These are phyloP conservation scores for Tuta absoluta DNA, from an alignment of 2,888 invertebrate genomes.

Conservation along the genomic window DNA sequence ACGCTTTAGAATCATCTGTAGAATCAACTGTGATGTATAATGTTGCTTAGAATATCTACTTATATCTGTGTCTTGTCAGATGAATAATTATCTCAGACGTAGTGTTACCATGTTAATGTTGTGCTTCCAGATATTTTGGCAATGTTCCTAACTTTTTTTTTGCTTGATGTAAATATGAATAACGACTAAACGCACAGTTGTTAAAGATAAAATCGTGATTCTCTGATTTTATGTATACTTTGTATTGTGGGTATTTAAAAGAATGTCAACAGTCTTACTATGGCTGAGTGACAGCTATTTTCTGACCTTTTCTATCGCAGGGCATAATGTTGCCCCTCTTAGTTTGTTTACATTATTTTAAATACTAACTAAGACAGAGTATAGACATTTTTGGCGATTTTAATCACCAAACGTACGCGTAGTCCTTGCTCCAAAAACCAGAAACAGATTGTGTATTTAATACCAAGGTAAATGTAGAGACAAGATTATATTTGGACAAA, in stretches of 20 bases:
- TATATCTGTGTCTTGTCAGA: background rate
- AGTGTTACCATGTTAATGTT: slow-evolving; percentile 21
- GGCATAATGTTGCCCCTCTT: too few species aligned
- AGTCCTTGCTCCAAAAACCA: slow-evolving; percentile 3
- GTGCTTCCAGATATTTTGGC: background rate
- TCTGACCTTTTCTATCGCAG: too few species aligned
- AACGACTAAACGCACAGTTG: background rate
- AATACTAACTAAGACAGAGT: too few species aligned
- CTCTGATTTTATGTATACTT: background rate
- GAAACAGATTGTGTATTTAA: background rate
- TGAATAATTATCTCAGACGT: slow-evolving; percentile 11
- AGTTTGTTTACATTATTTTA: too few species aligned
- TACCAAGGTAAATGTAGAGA: background rate
- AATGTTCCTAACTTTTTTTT: slow-evolving; percentile 15
- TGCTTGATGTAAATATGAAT: background rate
- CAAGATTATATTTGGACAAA: background rate
- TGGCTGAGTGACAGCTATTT: too few species aligned
- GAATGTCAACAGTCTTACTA: too few species aligned
- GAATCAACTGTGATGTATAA: background rate
- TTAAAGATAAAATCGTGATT: background rate
- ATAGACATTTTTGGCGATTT: background rate
- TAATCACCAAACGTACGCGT: background rate
- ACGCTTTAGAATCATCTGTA: background rate
- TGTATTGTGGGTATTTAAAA: too few species aligned
- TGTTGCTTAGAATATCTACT: slow-evolving; percentile 7